phyloP scores from a whole-genome alignment of 2,797 vertebrate genomes.

The Diceros bicornis region DNA sequence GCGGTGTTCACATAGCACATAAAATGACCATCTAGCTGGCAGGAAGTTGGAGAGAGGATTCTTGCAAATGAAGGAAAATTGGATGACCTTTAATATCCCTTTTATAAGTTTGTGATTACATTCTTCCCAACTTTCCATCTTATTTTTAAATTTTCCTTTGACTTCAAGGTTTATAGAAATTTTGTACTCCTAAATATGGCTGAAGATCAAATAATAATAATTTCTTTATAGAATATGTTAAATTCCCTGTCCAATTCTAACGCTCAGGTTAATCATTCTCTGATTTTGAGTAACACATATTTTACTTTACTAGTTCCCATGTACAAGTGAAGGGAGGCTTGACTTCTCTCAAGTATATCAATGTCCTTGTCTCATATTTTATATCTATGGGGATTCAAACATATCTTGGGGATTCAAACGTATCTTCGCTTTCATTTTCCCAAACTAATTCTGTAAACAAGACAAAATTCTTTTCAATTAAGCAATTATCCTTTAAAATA shows the following conservation, averaged over 20 bases:
- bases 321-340: neutral
- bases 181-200: neutral
- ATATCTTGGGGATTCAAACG: neutral
- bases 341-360: neutral
- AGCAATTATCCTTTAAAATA: neutral
- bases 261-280: neutral
- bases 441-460: neutral
- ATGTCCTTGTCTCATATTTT: conserved; percentile 16
- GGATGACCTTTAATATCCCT: neutral
- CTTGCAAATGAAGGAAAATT: neutral
- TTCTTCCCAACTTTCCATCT: neutral
- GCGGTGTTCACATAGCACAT: neutral
- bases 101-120: neutral
- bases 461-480: conserved; percentile 3
- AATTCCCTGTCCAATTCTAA: neutral
- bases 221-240: neutral
- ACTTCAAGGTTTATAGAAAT: neutral
- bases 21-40: neutral
- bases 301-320: neutral
- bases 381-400: conserved; percentile 1
- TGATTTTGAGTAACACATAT: neutral
- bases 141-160: conserved; percentile 1
- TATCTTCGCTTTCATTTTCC: neutral
- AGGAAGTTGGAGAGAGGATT: neutral
- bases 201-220: conserved; percentile 37